Evolutionary conservation across 2,113 vertebrate species (phyloP), one percentile per base, ranked within the genome.

Genomic region (Ageneiosus marmoratus): DNA sequence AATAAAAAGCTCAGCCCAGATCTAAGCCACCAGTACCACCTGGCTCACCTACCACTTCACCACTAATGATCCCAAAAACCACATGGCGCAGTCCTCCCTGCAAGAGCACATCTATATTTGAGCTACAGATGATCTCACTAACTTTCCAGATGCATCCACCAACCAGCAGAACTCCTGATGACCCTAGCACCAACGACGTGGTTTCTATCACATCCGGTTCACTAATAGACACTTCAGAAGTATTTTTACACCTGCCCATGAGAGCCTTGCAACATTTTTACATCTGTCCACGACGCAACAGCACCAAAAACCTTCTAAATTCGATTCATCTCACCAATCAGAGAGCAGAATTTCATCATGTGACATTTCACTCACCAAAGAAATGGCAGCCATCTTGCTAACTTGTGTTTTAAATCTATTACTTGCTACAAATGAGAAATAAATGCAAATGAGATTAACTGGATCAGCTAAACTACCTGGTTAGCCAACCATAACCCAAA

Each of bases 1-100:
- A 86, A 86, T 84, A 86, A 72, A 60, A 22, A 65, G 22, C n/a
- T 37, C 20, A 83, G 20, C n/a, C 82, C 53, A 62, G 27, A 46
- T 80, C 70, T 58, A 53, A 78, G 44, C 41, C 70, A 63, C 63
- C 77, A 80, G 53, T 73, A 79, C 83, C 67, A 82, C 74, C 56
- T 63, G 70, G 67, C 46, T 60, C 32, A 77, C 70, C 77, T 37
- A 76, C 29, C 70, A 46, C 37, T 22, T 0, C 51, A 67, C 65
- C 37, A 41, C 13, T 60, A 70, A 15, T 81, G 32, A 41, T 29
- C 32, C 58, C 16, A 18, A 70, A 79, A n/a, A 73, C 80, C 48
- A 56, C 41, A 80, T n/a, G 41, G 9, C 3, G 34, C 60, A 77
- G 50, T 24, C 34, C n/a, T 55, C 53, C 37, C 80, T 70, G 12